phyloP scores from a whole-genome alignment of 2,797 vertebrate species.

The Lutjanus campechanus region DNA sequence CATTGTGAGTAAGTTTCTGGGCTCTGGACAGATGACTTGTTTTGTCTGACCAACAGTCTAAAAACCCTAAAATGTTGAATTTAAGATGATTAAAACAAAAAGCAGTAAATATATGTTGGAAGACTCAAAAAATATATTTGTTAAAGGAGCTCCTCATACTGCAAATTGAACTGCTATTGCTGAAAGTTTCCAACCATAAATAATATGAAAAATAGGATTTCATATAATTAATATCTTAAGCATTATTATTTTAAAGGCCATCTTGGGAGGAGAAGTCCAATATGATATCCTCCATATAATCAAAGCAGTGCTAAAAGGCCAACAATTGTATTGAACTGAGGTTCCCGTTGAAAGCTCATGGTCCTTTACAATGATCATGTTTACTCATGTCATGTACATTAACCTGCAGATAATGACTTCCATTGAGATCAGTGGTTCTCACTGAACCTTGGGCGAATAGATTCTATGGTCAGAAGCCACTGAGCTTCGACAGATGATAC shows the following conservation, averaged over 20 bases:
- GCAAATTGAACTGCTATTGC: not conserved
- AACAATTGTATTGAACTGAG: conserved; percentile 33
- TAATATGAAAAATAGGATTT: not conserved
- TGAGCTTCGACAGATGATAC: conserved; percentile 50
- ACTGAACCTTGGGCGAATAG: conserved; percentile 40
- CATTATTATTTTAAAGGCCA: not conserved
- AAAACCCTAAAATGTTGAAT: too few species aligned
- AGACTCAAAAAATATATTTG: too few species aligned
- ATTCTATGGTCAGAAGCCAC: conserved; percentile 43
- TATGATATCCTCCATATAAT: conserved; percentile 18
- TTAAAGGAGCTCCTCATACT: not conserved
- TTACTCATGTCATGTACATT: conserved; percentile 64
- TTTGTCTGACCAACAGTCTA: too few species aligned
- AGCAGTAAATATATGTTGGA: too few species aligned
- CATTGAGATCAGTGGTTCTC: conserved; percentile 57
- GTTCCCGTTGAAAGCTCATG: conserved; percentile 39
- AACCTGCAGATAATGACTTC: conserved; percentile 64
- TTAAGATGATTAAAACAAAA: too few species aligned
- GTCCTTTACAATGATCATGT: conserved; percentile 59
- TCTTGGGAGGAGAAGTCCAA: not conserved
- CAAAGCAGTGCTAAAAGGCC: conserved; percentile 11
- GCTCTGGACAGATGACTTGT: too few species aligned
- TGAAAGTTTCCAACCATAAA: not conserved
- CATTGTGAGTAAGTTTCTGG: too few species aligned
- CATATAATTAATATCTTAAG: not conserved